Evolutionary conservation across 2,797 vertebrate species (phyloP).

Genomic region (Spea hammondii): DNA sequence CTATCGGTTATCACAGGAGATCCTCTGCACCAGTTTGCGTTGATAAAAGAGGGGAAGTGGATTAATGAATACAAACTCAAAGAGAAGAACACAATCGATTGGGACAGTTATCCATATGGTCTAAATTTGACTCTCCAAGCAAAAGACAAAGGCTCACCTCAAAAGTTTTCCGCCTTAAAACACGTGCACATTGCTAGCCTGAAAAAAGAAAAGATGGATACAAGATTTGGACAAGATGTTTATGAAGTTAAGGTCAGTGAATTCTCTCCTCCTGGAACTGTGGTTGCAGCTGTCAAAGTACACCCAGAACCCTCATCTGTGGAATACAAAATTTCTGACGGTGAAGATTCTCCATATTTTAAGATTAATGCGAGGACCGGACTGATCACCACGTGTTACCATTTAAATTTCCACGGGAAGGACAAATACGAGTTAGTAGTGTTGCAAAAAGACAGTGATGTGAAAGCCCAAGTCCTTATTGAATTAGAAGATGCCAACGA

Average conservation of each 20-base stretch:
- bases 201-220: slow-evolving; percentile 63
- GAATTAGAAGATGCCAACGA: slow-evolving; percentile 88
- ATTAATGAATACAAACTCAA: slow-evolving; percentile 82
- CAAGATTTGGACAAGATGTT: slow-evolving; percentile 79
- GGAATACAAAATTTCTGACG: slow-evolving; percentile 81
- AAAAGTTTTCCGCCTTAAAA: slow-evolving; percentile 80
- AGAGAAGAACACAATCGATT: slow-evolving; percentile 75
- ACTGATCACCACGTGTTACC: slow-evolving; percentile 80
- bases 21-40: slow-evolving; percentile 76
- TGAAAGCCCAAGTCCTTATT: slow-evolving; percentile 77
- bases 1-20: slow-evolving; percentile 86
- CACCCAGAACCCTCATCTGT: slow-evolving; percentile 77
- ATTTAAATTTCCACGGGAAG: slow-evolving; percentile 77
- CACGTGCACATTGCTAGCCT: slow-evolving; percentile 75
- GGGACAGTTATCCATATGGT: slow-evolving; percentile 80
- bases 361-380: slow-evolving; percentile 85
- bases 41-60: slow-evolving; percentile 78
- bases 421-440: slow-evolving; percentile 82
- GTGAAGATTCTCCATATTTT: slow-evolving; percentile 80
- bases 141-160: slow-evolving; percentile 86
- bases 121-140: slow-evolving; percentile 91
- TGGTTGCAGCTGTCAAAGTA: slow-evolving; percentile 80
- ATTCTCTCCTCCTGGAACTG: slow-evolving; percentile 87
- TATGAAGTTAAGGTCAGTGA: slow-evolving; percentile 86
- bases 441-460: slow-evolving; percentile 71